Conservation (phyloP, 1,140 invertebrate genomes). For the Drosophila kanapiae region DNA sequence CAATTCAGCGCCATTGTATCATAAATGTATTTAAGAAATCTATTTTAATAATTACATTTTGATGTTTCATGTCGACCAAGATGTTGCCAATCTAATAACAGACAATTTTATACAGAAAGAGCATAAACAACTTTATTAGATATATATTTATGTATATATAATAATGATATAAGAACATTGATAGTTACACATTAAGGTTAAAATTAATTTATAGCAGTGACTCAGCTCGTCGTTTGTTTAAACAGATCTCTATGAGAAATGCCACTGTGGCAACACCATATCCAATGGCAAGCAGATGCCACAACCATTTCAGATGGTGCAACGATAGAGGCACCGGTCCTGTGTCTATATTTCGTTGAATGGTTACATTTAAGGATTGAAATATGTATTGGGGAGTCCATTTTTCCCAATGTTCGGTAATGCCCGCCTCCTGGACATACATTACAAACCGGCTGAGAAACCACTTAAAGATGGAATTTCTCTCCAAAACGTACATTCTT, state of each 20-base stretch:
- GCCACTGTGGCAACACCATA: not conserved
- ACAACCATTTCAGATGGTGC: conserved; percentile 11
- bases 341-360: not conserved
- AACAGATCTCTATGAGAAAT: not conserved
- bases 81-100: too few relatives aligned
- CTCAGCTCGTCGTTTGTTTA: not conserved
- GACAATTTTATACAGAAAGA: too few relatives aligned
- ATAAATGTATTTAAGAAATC: too few relatives aligned
- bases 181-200: too few relatives aligned
- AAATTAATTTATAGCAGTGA: not conserved
- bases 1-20: too few relatives aligned
- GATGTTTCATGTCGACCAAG: too few relatives aligned
- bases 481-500: conserved; percentile 1
- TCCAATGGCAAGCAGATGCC: not conserved
- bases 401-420: not conserved
- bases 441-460: conserved; percentile 1
- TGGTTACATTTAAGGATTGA: not conserved
- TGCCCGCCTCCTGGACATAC: not conserved
- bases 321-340: conserved; percentile 5
- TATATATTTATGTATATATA: too few relatives aligned
- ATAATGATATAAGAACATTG: too few relatives aligned
- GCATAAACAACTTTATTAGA: too few relatives aligned
- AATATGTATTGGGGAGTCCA: accelerated
- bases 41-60: too few relatives aligned
- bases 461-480: conserved; percentile 20